Conservation (phyloP, 1,140 invertebrate genomes). For the Drosophila trapezifrons region DNA sequence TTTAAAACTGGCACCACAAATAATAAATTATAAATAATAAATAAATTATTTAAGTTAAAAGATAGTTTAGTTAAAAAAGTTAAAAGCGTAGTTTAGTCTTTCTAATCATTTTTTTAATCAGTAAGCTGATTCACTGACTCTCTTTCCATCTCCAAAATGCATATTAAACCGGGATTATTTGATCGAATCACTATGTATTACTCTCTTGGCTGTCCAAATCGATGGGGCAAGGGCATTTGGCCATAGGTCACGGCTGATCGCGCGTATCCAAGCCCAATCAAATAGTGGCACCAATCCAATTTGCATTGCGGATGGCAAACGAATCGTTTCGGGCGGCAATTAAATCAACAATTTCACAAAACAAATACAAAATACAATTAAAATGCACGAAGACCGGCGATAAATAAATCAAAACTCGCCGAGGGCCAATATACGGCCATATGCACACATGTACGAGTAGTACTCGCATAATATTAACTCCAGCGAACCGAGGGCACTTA, state of each 20-base stretch:
- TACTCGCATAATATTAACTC: constrained; percentile 11
- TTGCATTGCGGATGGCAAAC: constrained; percentile 30
- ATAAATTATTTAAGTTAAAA: too few relatives aligned
- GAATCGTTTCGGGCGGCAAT: constrained; percentile 33
- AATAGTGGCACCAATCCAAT: constrained; percentile 29
- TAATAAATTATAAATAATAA: too few relatives aligned
- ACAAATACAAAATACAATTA: constrained; percentile 37
- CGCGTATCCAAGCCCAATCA: constrained; percentile 29
- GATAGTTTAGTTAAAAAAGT: too few relatives aligned
- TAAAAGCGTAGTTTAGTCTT: not conserved
- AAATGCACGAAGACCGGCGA: constrained; percentile 40
- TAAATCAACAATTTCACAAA: constrained; percentile 46
- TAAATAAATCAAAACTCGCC: constrained; percentile 44
- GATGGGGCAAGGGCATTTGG: constrained; percentile 24
- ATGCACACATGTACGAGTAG: not conserved
- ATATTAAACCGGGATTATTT: not conserved
- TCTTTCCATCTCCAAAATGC: not conserved
- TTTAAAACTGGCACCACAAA: too few relatives aligned
- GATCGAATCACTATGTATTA: not conserved
- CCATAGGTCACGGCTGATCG: constrained; percentile 52
- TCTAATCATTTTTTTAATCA: too few relatives aligned
- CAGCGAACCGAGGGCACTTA: constrained; percentile 13
- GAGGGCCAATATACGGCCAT: not conserved
- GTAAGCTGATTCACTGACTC: too few relatives aligned
- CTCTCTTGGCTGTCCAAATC: not conserved